Conservation (phyloP, 1,140 invertebrate species). For the Helicorthomorpha holstii region DNA sequence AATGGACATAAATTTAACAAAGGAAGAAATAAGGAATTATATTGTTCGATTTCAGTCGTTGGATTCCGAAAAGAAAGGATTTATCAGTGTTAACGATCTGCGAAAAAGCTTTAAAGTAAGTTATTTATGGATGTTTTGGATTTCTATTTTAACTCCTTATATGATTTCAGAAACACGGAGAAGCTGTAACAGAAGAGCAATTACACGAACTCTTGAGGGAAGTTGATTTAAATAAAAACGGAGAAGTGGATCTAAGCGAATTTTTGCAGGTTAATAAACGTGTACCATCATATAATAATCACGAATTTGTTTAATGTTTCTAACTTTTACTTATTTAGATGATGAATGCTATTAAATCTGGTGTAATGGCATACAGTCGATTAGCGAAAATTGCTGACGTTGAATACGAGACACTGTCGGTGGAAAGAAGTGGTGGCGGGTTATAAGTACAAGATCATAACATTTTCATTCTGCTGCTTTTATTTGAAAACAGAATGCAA, state of each 20-base stretch:
- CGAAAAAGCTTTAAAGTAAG: slow-evolving; percentile 76
- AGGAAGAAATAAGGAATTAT: slow-evolving; percentile 85
- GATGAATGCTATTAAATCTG: slow-evolving; percentile 93
- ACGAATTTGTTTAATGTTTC: slow-evolving; percentile 5
- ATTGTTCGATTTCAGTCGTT: slow-evolving; percentile 89
- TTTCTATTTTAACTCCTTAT: neutral
- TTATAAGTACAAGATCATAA: no score
- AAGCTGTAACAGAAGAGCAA: slow-evolving; percentile 82
- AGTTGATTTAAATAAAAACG: slow-evolving; percentile 98
- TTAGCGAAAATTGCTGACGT: slow-evolving; percentile 82
- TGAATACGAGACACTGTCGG: slow-evolving; percentile 63
- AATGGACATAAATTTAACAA: slow-evolving; percentile 80
- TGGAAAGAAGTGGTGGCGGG: slow-evolving; percentile 85
- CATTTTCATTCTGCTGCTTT: no score
- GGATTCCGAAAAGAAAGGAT: slow-evolving; percentile 91
- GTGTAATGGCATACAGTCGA: slow-evolving; percentile 70
- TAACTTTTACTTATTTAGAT: slow-evolving; percentile 42
- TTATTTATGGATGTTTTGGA: neutral
- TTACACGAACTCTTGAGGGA: slow-evolving; percentile 93
- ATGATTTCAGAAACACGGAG: slow-evolving; percentile 56
- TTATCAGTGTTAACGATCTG: slow-evolving; percentile 94
- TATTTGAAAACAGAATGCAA: no score
- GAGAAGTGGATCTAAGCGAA: slow-evolving; percentile 95
- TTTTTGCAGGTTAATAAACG: slow-evolving; percentile 72
- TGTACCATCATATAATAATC: neutral